These are phyloP conservation scores for Notothenia coriiceps DNA, from an alignment of 2,113 vertebrate species.

Conservation along the genomic window DNA sequence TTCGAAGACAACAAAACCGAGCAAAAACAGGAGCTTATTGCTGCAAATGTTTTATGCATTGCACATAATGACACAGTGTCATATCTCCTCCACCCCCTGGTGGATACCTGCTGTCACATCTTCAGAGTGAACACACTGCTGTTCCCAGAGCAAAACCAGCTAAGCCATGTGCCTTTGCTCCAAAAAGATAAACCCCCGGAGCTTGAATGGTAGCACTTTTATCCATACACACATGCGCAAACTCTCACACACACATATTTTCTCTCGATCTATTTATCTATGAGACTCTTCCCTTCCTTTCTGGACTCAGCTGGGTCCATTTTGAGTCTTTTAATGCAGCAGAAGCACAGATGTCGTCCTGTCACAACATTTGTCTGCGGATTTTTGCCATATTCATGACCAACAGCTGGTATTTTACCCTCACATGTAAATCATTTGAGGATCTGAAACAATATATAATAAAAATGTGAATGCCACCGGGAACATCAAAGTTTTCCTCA, in stretches of 20 bases:
- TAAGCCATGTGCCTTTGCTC: conserved; percentile 70
- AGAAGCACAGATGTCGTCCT: conserved; percentile 14
- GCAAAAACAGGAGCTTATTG: conserved; percentile 62
- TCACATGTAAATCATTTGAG: not conserved
- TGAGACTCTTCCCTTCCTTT: not conserved
- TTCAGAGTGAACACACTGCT: conserved; percentile 46
- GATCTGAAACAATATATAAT: not conserved
- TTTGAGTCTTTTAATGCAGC: conserved; percentile 19
- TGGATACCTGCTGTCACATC: conserved; percentile 77
- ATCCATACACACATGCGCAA: conserved; percentile 48
- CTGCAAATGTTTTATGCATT: conserved; percentile 63
- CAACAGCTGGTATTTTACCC: conserved; percentile 21
- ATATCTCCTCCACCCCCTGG: conserved; percentile 61
- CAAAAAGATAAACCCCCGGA: conserved; percentile 73
- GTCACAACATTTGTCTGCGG: conserved; percentile 1
- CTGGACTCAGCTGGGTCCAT: conserved; percentile 17
- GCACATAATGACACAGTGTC: conserved; percentile 66
- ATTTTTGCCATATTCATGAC: conserved; percentile 12
- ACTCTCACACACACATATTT: not conserved
- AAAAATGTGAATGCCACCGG: conserved; percentile 4
- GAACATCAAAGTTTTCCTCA: not conserved
- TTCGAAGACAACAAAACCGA: conserved; percentile 56
- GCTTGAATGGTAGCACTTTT: conserved; percentile 76
- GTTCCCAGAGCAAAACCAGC: conserved; percentile 61
- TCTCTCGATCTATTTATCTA: conserved; percentile 1